phyloP scores from a whole-genome alignment of 2,113 vertebrate genomes.

The Indicator maculatus region DNA sequence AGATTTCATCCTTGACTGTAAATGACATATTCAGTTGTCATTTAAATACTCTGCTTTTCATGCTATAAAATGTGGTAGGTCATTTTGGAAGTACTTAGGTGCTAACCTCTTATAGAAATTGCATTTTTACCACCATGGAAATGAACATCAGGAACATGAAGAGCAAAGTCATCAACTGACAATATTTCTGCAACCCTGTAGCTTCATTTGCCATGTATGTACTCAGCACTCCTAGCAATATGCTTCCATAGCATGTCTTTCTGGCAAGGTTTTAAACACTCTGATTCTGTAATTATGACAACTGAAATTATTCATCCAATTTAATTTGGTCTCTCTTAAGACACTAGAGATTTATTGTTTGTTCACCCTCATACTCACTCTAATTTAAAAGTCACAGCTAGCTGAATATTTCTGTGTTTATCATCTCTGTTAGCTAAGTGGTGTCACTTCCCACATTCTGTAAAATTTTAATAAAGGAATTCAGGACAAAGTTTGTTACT shows the following conservation, averaged over 20 bases:
- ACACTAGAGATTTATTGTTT: constrained; percentile 54
- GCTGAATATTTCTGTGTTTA: constrained; percentile 55
- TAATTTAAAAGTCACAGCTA: constrained; percentile 65
- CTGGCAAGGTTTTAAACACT: background rate
- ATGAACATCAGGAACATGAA: fast-evolving
- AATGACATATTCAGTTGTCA: background rate
- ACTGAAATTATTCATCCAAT: constrained; percentile 48
- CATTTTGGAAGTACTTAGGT: background rate
- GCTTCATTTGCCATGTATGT: background rate
- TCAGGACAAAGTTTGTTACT: background rate
- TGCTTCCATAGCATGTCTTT: background rate
- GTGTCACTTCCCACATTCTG: background rate
- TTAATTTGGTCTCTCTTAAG: constrained; percentile 50
- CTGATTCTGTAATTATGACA: constrained; percentile 61
- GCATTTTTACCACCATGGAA: background rate
- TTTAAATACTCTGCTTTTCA: background rate
- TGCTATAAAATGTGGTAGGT: background rate
- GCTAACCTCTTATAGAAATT: background rate
- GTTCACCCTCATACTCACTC: background rate
- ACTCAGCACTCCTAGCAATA: background rate
- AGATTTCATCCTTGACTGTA: background rate
- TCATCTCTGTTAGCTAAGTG: background rate
- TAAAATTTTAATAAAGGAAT: constrained; percentile 30
- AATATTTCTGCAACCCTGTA: background rate
- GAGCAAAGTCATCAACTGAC: background rate